Conservation (phyloP, 1,140 invertebrate genomes). For the Orius laevigatus region DNA sequence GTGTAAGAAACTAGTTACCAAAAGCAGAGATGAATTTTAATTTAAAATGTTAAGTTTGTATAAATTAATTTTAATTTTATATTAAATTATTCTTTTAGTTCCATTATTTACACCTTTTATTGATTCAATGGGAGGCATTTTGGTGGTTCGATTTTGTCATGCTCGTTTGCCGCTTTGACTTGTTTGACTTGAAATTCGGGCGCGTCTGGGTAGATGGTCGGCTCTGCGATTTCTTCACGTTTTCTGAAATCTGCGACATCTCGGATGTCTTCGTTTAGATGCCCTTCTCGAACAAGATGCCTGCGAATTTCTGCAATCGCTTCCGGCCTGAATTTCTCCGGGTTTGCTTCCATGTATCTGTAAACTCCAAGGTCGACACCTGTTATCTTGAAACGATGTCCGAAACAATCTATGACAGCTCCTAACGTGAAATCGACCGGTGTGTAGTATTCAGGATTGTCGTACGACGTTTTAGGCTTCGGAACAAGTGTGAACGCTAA, state of each 20-base stretch:
- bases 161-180: too few relatives aligned
- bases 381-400: slow-evolving; percentile 45
- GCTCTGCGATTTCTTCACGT: slow-evolving; percentile 9
- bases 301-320: slow-evolving; percentile 41
- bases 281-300: slow-evolving; percentile 38
- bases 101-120: too few relatives aligned
- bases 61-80: too few relatives aligned
- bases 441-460: slow-evolving; percentile 43
- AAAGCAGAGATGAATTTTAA: too few relatives aligned
- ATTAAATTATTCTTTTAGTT: too few relatives aligned
- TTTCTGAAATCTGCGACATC: slow-evolving; percentile 7
- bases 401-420: slow-evolving; percentile 41
- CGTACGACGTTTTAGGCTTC: slow-evolving; percentile 41
- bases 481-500: slow-evolving; percentile 42
- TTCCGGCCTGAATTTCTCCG: slow-evolving; percentile 44
- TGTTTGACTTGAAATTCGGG: too few relatives aligned
- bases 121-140: too few relatives aligned
- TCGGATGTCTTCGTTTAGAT: slow-evolving; percentile 19
- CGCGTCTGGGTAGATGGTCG: background rate
- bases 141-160: too few relatives aligned
- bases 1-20: background rate
- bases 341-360: slow-evolving; percentile 48
- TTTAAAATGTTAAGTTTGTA: too few relatives aligned
- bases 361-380: slow-evolving; percentile 51
- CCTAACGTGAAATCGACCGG: slow-evolving; percentile 53